Conservation (phyloP, 2,888 invertebrate species). For the Volucella bombylans region DNA sequence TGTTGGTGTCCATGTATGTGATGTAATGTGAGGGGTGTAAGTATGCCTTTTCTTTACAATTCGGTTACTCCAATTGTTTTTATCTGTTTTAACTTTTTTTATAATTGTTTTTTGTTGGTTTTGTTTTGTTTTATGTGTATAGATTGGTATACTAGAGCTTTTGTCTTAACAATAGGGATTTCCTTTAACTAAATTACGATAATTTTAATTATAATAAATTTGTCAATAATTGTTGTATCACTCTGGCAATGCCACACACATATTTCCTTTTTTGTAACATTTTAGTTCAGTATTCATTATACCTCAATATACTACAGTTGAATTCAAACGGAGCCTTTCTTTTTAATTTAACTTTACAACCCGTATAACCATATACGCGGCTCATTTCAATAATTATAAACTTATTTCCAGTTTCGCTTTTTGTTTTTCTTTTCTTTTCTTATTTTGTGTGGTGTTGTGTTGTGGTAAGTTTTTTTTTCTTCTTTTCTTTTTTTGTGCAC, state of each 20-base stretch:
- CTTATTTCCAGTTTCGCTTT: conserved; percentile 52
- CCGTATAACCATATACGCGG: too few species aligned
- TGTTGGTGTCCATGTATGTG: conserved; percentile 36
- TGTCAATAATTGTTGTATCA: conserved; percentile 60
- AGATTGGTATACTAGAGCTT: conserved; percentile 52
- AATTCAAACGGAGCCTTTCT: too few species aligned
- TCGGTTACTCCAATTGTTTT: too few species aligned
- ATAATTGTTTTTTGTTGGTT: too few species aligned
- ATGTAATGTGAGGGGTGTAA: conserved; percentile 23
- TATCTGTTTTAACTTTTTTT: too few species aligned
- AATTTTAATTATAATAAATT: conserved; percentile 51
- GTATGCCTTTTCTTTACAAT: conserved; percentile 60
- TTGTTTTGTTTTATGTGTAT: too few species aligned
- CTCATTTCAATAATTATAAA: conserved; percentile 9
- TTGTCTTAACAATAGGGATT: conserved; percentile 44
- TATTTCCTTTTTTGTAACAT: too few species aligned
- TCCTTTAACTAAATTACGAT: conserved; percentile 58
- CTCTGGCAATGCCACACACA: too few species aligned
- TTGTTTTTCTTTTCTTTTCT: not conserved
- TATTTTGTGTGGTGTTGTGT: conserved; percentile 12
- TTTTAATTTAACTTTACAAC: too few species aligned
- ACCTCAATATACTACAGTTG: too few species aligned
- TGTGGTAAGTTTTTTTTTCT: too few species aligned
- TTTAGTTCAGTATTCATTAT: too few species aligned
- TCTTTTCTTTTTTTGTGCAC: conserved; percentile 28